Base-by-base conservation (phyloP, 1,140 invertebrate genomes). In the Calosoma granatense region DNA sequence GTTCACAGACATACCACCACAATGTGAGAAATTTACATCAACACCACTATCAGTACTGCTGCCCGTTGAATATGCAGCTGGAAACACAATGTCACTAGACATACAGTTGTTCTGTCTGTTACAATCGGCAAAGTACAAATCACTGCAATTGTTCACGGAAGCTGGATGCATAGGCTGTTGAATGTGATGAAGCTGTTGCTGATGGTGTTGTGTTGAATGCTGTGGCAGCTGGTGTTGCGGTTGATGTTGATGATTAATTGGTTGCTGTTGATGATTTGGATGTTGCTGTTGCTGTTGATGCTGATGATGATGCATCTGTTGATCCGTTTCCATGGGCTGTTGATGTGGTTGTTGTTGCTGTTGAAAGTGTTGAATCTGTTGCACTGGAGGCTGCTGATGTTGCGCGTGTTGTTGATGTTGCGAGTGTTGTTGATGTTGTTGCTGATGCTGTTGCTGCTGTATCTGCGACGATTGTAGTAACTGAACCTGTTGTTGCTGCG, bases 201-300 rank as follows among this genome's bases (percentile, higher is more conserved):
- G 60, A 2, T 55, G 62, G n/a, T 39, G 56, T 22, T 22, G 21
- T 20, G 21, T 14, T 41, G 52, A 17, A 55, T 56, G 54, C 22
- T 58, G 56, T 56, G 59, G 56, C 36, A 59, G 60, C n/a, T 54
- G 51, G n/a, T n/a, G n/a, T n/a, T n/a, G n/a, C n/a, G n/a, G n/a
- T 4, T 43, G 59, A 12, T 57, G 54, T 2, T 59, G 61, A 22
- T 60, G 61, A 15, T 43, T n/a, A 1, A 55, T 14, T 4, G 60
- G 56, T 41, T 65, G 61, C 22, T 65, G 61, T 53, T 57, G 63
- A 59, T 65, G 62, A n/a, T n/a, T n/a, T n/a, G n/a, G n/a, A 20
- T 61, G 30, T 41, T 57, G 59, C 17, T 62, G 60, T 20, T 66
- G 55, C 62, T 67, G 66, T 60, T 63, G 64, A 17, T 61, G 60